A percentile compares a stretch with the other conserved stretches of the same genome.
These are phyloP conservation scores for Venusia cambrica DNA, from an alignment of 2,888 invertebrate genomes.

Conservation along the genomic window DNA sequence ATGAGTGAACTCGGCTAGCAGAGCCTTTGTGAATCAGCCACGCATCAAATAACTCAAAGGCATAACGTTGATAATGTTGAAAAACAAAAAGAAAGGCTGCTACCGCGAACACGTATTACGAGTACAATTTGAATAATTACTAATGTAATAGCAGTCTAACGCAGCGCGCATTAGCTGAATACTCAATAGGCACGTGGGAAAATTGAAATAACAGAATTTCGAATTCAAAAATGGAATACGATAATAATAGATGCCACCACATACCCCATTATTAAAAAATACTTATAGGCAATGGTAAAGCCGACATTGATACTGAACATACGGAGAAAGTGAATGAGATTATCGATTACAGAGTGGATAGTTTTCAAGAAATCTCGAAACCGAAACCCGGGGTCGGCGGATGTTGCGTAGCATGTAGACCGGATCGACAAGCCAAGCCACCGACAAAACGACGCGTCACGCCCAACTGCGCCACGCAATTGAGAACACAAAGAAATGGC, in stretches of 20 bases:
- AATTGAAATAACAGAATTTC: constrained; percentile 45
- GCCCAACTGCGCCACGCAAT: constrained; percentile 67
- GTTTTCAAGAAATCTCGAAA: constrained; percentile 50
- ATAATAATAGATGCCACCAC: constrained; percentile 43
- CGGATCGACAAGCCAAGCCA: constrained; percentile 65
- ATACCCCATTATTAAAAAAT: no score
- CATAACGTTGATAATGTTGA: constrained; percentile 45
- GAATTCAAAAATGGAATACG: constrained; percentile 33
- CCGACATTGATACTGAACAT: no score
- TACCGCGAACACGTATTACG: constrained; percentile 44
- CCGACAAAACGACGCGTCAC: constrained; percentile 72
- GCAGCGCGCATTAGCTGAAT: constrained; percentile 50
- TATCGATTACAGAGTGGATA: constrained; percentile 38
- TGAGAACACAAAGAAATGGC: constrained; percentile 48
- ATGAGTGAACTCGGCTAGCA: constrained; percentile 15
- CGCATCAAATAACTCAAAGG: constrained; percentile 27
- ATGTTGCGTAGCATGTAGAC: constrained; percentile 69
- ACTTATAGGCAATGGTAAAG: no score
- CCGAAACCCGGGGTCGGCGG: constrained; percentile 61
- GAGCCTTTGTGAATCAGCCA: constrained; percentile 24
- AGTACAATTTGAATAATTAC: constrained; percentile 61
- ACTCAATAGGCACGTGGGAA: constrained; percentile 62
- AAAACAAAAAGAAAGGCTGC: constrained; percentile 50
- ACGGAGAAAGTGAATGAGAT: no score
- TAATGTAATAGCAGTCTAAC: constrained; percentile 45